Conservation (phyloP, 2,797 vertebrate species). For the Amblyraja radiata region DNA sequence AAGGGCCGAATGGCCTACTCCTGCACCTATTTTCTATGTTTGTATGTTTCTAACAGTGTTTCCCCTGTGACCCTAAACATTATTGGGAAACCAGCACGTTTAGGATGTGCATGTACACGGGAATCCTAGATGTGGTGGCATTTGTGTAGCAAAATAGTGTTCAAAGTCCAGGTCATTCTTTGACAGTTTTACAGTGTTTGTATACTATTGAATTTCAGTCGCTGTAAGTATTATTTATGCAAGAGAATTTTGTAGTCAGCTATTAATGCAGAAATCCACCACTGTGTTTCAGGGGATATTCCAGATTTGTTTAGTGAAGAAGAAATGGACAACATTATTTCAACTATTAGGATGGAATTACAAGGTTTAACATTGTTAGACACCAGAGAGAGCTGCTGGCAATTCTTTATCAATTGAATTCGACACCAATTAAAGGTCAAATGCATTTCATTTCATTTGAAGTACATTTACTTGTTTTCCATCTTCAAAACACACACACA, state of each 20-base stretch:
- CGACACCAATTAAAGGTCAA: slow-evolving; percentile 55
- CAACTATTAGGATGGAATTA: slow-evolving; percentile 63
- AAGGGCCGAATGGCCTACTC: too few relatives aligned
- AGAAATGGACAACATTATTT: slow-evolving; percentile 59
- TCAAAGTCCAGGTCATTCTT: too few relatives aligned
- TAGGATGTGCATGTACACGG: too few relatives aligned
- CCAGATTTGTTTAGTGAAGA: slow-evolving; percentile 65
- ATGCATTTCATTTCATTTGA: background rate
- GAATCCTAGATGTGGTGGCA: too few relatives aligned
- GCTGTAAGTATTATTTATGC: background rate
- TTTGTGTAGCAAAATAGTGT: too few relatives aligned
- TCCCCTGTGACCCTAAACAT: too few relatives aligned
- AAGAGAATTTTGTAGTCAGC: background rate
- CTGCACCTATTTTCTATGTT: too few relatives aligned
- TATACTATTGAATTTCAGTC: background rate
- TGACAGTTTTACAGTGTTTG: background rate
- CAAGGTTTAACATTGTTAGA: slow-evolving; percentile 57
- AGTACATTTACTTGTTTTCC: background rate
- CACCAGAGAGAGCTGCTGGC: slow-evolving; percentile 65
- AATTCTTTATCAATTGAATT: slow-evolving; percentile 66
- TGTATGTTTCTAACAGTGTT: too few relatives aligned
- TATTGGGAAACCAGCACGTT: too few relatives aligned
- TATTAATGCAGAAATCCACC: background rate
- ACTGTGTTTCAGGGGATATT: slow-evolving; percentile 55
- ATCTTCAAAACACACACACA: background rate